Conservation (phyloP, 2,888 invertebrate species). For the Monopis laevigella region DNA sequence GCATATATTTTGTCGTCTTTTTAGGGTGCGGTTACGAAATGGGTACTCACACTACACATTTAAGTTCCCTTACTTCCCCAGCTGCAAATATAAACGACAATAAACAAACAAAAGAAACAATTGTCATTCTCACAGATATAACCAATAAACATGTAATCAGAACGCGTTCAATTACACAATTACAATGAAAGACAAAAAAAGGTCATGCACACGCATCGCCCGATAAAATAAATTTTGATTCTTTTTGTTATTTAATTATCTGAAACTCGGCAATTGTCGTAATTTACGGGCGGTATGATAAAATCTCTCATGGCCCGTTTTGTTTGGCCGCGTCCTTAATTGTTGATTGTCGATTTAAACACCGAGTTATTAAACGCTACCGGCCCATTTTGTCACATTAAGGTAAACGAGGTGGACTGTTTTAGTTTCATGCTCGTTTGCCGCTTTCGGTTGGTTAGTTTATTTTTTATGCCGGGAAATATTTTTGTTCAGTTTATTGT, state of each 20-base stretch:
- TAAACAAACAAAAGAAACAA: too few species aligned
- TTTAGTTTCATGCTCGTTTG: background rate
- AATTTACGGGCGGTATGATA: conserved; percentile 26
- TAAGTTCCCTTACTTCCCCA: too few species aligned
- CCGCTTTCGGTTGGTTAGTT: background rate
- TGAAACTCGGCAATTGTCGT: conserved; percentile 41
- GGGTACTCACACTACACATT: too few species aligned
- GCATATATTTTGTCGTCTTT: too few species aligned
- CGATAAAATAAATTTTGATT: conserved; percentile 18
- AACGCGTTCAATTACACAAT: too few species aligned
- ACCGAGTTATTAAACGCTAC: background rate
- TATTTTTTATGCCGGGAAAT: too few species aligned
- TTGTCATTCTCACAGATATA: too few species aligned
- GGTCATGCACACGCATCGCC: background rate
- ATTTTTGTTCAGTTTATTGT: too few species aligned
- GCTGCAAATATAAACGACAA: too few species aligned
- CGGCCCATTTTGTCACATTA: background rate
- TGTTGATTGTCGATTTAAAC: background rate
- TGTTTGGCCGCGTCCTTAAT: background rate
- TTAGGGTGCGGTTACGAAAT: too few species aligned
- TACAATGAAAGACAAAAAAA: too few species aligned
- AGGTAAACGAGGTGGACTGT: background rate
- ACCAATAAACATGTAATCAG: too few species aligned
- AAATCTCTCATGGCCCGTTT: background rate
- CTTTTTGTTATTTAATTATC: conserved; percentile 57